A percentile compares a stretch with the other conserved stretches of the same genome.
Conservation (phyloP, 2,888 invertebrate species). For the Drosophila meridionalis region DNA sequence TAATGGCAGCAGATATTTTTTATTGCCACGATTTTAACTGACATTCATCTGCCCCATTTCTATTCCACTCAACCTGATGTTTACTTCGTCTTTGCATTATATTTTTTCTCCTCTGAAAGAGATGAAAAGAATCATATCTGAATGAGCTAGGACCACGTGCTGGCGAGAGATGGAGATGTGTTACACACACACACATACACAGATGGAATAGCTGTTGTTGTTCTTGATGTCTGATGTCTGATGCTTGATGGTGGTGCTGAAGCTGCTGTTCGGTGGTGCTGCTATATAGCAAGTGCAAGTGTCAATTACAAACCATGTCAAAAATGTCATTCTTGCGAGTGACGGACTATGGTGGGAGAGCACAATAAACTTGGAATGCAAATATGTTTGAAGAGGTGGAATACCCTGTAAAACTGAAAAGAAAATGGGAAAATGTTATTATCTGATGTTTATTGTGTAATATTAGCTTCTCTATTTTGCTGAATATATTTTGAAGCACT, state of each 20-base stretch:
- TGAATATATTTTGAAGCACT: too few species aligned
- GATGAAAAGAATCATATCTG: slow-evolving; percentile 83
- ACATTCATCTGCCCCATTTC: slow-evolving; percentile 23
- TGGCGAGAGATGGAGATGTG: slow-evolving; percentile 66
- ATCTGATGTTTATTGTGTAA: not conserved
- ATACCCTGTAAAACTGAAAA: slow-evolving; percentile 29
- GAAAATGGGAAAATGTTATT: not conserved
- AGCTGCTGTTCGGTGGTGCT: slow-evolving; percentile 24
- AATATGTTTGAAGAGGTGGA: not conserved
- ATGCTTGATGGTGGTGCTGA: slow-evolving; percentile 12
- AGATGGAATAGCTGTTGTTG: slow-evolving; percentile 26
- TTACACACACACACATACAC: slow-evolving; percentile 4
- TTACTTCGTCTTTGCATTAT: slow-evolving; percentile 13
- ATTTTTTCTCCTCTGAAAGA: slow-evolving; percentile 53
- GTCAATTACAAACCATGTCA: slow-evolving; percentile 83
- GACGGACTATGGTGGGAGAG: slow-evolving; percentile 54
- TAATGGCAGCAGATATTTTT: slow-evolving; percentile 44
- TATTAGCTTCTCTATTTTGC: too few species aligned
- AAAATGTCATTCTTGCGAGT: slow-evolving; percentile 82
- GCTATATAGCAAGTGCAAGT: slow-evolving; percentile 73
- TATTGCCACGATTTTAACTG: slow-evolving; percentile 41
- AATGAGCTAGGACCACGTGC: slow-evolving; percentile 58
- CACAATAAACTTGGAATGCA: slow-evolving; percentile 16
- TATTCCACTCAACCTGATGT: slow-evolving; percentile 9
- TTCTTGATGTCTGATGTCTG: slow-evolving; percentile 2